These are phyloP conservation scores for Boloria euphrosyne DNA, from an alignment of 2,888 invertebrate species.

Conservation along the genomic window DNA sequence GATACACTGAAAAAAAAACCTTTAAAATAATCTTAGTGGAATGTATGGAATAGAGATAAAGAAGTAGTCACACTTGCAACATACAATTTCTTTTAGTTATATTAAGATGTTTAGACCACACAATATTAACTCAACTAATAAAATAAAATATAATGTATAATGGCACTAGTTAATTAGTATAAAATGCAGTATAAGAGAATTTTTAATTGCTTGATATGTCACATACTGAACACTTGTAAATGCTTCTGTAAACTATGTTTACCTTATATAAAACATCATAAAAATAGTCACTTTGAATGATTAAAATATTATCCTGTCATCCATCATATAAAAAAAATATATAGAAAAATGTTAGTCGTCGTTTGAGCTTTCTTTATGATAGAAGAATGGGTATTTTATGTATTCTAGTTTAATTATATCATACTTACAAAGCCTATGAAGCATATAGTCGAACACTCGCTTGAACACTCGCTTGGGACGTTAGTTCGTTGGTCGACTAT, in stretches of 20 bases:
- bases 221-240: not conserved
- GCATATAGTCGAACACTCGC: too few relatives aligned
- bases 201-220: not conserved
- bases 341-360: too few relatives aligned
- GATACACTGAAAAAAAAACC: too few relatives aligned
- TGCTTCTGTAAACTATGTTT: not conserved
- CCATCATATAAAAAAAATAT: too few relatives aligned
- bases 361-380: not conserved
- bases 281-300: too few relatives aligned
- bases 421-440: too few relatives aligned
- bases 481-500: too few relatives aligned
- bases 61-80: too few relatives aligned
- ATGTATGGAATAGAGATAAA: too few relatives aligned
- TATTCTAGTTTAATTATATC: not conserved
- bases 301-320: too few relatives aligned
- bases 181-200: not conserved
- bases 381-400: not conserved
- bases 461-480: too few relatives aligned
- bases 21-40: too few relatives aligned
- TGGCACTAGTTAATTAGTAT: constrained; percentile 27
- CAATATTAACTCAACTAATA: not conserved
- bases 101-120: not conserved
- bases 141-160: constrained; percentile 11
- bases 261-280: not conserved
- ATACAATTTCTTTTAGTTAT: not conserved